Evolutionary conservation across 2,113 vertebrate genomes (phyloP).

Genomic region (Tamias sibiricus): DNA sequence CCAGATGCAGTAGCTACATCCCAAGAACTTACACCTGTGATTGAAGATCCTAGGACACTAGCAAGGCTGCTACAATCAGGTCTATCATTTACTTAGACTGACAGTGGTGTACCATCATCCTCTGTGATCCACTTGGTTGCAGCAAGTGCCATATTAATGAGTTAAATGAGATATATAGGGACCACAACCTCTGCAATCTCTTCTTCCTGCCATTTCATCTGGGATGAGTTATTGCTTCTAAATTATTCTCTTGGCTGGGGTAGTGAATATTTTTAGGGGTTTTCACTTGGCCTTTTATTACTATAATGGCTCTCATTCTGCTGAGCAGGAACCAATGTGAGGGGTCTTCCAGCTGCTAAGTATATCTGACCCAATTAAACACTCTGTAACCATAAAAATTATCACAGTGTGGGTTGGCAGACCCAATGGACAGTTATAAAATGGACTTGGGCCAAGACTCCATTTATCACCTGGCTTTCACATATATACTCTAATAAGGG

Average conservation of each 20-base stretch:
- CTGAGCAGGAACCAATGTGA: slow-evolving; percentile 17
- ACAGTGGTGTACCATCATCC: not conserved
- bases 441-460: not conserved
- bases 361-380: slow-evolving; percentile 68
- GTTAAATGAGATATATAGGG: slow-evolving; percentile 7
- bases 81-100: not conserved
- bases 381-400: slow-evolving; percentile 49
- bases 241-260: slow-evolving; percentile 39
- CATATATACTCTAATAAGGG: not conserved
- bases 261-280: not conserved
- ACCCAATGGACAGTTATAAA: slow-evolving; percentile 21
- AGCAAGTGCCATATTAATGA: not conserved
- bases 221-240: slow-evolving; percentile 59
- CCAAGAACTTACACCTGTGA: not conserved
- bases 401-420: slow-evolving; percentile 52
- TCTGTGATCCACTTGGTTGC: not conserved
- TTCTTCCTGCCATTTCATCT: slow-evolving; percentile 20
- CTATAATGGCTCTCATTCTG: slow-evolving; percentile 22
- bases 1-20: not conserved
- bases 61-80: not conserved
- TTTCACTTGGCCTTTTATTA: slow-evolving; percentile 45
- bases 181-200: not conserved
- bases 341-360: slow-evolving; percentile 62
- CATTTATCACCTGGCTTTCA: slow-evolving; percentile 50
- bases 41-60: not conserved